A percentile compares a stretch with the other conserved stretches of the same genome.
Conservation (phyloP, 2,797 vertebrate species). For the Macropodus opercularis region DNA sequence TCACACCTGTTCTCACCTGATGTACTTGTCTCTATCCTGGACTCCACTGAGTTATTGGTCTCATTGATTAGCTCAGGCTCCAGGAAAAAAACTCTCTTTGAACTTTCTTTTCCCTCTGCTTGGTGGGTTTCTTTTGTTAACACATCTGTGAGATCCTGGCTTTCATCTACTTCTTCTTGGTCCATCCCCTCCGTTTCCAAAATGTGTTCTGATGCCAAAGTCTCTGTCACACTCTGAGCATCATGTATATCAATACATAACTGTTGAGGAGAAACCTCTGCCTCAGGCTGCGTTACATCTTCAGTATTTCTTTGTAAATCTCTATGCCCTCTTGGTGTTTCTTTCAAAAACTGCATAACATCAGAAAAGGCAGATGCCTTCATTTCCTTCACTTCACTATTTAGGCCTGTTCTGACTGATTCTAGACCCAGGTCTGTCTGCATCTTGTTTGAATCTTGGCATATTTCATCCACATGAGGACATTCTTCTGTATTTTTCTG, state of each 20-base stretch:
- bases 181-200: constrained; percentile 2
- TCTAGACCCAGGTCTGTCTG: constrained; percentile 8
- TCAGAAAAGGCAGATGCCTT: not conserved
- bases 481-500: not conserved
- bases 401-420: not conserved
- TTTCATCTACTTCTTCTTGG: not conserved
- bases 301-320: not conserved
- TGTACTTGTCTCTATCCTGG: constrained; percentile 33
- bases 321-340: not conserved
- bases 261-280: not conserved
- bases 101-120: constrained; percentile 19
- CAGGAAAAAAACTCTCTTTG: constrained; percentile 71
- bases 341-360: not conserved
- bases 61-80: constrained; percentile 66
- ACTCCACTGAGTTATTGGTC: constrained; percentile 32
- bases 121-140: not conserved
- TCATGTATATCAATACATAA: not conserved
- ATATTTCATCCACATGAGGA: not conserved
- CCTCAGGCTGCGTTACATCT: not conserved
- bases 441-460: not conserved
- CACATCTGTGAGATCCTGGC: not conserved
- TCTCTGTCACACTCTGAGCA: constrained; percentile 1
- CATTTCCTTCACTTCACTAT: not conserved
- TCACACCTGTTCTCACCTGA: constrained; percentile 67
- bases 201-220: not conserved